Percentiles rank a stretch among this genome's conserved stretches.
phyloP scores from a whole-genome alignment of 2,113 vertebrate genomes.

The Rostratula benghalensis region DNA sequence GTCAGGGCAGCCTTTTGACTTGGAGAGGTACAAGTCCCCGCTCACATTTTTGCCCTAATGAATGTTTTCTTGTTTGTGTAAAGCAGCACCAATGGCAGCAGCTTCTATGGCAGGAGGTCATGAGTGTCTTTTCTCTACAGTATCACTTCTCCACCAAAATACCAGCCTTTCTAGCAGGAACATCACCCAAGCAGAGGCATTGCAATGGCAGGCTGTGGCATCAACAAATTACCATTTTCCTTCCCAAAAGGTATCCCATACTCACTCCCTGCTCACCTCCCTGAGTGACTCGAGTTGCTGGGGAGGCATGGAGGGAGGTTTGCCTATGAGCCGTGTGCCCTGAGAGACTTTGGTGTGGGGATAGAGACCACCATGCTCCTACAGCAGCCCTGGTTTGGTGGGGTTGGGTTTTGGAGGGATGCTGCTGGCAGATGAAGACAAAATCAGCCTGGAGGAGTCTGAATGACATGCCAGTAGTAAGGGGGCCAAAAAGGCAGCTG shows the following conservation, averaged over 20 bases:
- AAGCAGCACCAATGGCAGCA: not conserved
- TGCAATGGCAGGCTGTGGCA: accelerated
- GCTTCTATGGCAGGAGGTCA: not conserved
- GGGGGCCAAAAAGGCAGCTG: accelerated
- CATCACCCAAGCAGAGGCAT: not conserved
- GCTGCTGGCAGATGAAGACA: not conserved
- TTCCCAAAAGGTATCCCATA: accelerated
- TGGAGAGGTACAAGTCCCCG: not conserved
- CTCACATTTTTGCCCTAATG: not conserved
- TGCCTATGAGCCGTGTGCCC: not conserved
- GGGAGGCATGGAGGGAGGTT: not conserved
- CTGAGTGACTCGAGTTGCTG: accelerated
- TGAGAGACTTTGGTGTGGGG: not conserved
- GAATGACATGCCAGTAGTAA: not conserved
- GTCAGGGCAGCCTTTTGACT: not conserved
- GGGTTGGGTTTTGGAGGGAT: not conserved
- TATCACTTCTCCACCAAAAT: not conserved
- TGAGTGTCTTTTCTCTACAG: not conserved
- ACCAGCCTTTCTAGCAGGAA: not conserved
- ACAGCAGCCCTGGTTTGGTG: not conserved
- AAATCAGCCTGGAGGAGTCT: not conserved
- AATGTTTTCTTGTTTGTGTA: not conserved
- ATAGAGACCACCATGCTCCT: not conserved
- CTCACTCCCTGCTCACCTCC: not conserved
- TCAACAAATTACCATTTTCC: not conserved